Evolutionary conservation across 2,797 vertebrate species (phyloP).

Genomic region (Glyptemys insculpta): DNA sequence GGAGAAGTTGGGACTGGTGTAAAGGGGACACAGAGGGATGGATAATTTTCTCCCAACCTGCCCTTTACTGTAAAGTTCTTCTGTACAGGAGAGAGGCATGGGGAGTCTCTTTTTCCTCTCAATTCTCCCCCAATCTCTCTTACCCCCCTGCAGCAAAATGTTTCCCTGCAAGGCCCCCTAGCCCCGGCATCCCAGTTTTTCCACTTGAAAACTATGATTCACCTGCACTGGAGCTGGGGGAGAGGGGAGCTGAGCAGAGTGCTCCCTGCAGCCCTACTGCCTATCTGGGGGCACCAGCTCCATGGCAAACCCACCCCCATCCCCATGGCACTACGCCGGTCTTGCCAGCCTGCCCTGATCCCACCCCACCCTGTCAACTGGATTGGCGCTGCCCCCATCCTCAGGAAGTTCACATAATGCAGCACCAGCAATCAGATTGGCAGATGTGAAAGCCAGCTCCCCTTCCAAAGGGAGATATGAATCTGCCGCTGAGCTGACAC

Average conservation of each 20-base stretch:
- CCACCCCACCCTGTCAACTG: neutral
- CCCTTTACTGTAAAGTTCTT: too few relatives aligned
- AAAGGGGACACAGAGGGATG: neutral
- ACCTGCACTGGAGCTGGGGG: neutral
- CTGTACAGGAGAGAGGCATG: neutral
- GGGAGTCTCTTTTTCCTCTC: neutral
- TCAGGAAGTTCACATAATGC: neutral
- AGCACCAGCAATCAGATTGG: neutral
- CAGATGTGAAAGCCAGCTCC: neutral
- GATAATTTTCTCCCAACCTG: neutral
- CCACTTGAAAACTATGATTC: neutral
- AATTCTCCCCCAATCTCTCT: neutral
- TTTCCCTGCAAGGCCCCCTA: neutral
- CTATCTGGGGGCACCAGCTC: neutral
- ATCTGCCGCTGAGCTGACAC: neutral
- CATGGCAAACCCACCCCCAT: neutral
- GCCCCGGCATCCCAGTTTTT: neutral
- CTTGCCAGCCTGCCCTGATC: neutral
- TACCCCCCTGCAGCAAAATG: neutral
- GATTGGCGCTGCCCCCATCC: neutral
- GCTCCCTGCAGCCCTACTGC: neutral
- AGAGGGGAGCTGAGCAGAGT: neutral
- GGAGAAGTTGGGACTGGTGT: too few relatives aligned
- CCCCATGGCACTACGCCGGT: neutral
- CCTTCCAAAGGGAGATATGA: neutral